A percentile compares a stretch with the other conserved stretches of the same genome.
phyloP scores from a whole-genome alignment of 2,888 invertebrate genomes.

The Mimas tiliae region DNA sequence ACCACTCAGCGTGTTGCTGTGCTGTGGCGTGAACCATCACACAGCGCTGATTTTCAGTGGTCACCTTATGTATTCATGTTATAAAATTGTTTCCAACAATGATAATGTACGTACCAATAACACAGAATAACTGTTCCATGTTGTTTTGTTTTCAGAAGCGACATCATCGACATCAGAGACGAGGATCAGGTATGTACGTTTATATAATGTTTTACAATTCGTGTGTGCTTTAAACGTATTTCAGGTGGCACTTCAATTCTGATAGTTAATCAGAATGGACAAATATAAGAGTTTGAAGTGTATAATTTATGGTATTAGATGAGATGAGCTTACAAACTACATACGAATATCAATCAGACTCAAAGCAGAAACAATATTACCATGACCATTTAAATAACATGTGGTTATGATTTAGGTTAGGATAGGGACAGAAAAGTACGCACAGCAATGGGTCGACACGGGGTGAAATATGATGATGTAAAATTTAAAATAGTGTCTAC shows the following conservation, averaged over 20 bases:
- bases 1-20: too few species aligned
- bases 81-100: slow-evolving; percentile 44
- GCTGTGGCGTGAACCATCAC: too few species aligned
- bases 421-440: too few species aligned
- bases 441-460: too few species aligned
- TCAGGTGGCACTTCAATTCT: not conserved
- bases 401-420: not conserved
- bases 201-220: not conserved
- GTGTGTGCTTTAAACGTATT: not conserved
- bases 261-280: too few species aligned
- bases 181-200: slow-evolving; percentile 68
- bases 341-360: not conserved
- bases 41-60: too few species aligned
- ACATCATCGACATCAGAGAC: slow-evolving; percentile 72
- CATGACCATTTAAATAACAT: not conserved
- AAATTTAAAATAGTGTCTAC: too few species aligned
- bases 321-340: too few species aligned
- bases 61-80: slow-evolving; percentile 35
- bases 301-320: too few species aligned
- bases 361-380: not conserved
- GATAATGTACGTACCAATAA: slow-evolving; percentile 41
- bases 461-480: too few species aligned
- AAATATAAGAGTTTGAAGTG: too few species aligned
- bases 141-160: slow-evolving; percentile 64
- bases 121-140: slow-evolving; percentile 23